Conservation (phyloP, 2,888 invertebrate genomes). For the Phoronis australis region DNA sequence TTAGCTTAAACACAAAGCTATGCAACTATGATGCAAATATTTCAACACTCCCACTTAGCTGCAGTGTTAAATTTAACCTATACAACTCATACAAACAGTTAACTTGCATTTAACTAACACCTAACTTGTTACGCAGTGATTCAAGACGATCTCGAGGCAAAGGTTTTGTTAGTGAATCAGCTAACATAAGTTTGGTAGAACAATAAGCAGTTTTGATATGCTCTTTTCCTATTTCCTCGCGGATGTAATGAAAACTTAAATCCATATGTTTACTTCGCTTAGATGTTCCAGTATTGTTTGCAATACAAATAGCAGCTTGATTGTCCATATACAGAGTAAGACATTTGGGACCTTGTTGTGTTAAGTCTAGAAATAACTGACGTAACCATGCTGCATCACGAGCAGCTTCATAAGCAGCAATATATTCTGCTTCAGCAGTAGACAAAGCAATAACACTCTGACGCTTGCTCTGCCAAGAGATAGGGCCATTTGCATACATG, state of each 20-base stretch:
- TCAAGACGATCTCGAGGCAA: no score
- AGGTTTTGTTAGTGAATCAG: no score
- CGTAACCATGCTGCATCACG: not conserved
- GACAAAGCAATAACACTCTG: not conserved
- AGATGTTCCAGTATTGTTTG: not conserved
- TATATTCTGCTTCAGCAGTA: not conserved
- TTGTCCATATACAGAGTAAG: not conserved
- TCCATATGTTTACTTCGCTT: constrained; percentile 1
- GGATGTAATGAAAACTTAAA: not conserved
- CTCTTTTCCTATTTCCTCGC: no score
- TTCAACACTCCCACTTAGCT: no score
- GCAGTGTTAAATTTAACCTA: no score
- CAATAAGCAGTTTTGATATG: no score
- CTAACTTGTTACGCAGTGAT: no score
- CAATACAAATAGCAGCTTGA: not conserved
- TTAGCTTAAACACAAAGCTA: no score
- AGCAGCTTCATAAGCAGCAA: not conserved
- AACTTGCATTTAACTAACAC: no score
- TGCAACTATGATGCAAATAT: no score
- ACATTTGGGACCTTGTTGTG: not conserved
- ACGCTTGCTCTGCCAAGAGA: not conserved
- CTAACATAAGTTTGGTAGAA: no score
- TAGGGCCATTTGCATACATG: not conserved
- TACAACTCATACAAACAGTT: no score
- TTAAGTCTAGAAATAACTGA: not conserved